A percentile compares a stretch with the other conserved stretches of the same genome.
Conservation (phyloP, 2,888 invertebrate species). For the Euspilapteryx auroguttella region DNA sequence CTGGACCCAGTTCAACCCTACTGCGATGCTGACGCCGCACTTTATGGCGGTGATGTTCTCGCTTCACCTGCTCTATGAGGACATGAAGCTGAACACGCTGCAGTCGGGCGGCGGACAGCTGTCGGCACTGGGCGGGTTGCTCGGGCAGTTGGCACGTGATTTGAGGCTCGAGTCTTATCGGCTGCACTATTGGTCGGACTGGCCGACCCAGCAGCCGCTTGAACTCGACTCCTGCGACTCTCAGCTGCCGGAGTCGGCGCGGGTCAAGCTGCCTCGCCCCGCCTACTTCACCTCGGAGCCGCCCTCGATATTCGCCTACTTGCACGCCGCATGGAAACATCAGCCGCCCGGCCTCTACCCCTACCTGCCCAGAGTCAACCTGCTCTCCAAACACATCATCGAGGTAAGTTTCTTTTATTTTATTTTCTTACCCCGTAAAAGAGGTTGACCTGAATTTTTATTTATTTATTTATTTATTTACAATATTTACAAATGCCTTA, state of each 20-base stretch:
- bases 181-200: slow-evolving; percentile 85
- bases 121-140: slow-evolving; percentile 68
- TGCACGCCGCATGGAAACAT: slow-evolving; percentile 66
- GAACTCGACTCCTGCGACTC: slow-evolving; percentile 31
- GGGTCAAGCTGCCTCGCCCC: slow-evolving; percentile 63
- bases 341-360: slow-evolving; percentile 65
- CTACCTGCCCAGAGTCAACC: slow-evolving; percentile 73
- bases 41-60: slow-evolving; percentile 76
- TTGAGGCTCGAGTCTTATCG: slow-evolving; percentile 71
- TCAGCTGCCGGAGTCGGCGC: slow-evolving; percentile 58
- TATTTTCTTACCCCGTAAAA: too few species aligned
- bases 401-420: too few species aligned
- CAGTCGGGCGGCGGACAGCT: slow-evolving; percentile 67
- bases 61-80: slow-evolving; percentile 89
- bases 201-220: slow-evolving; percentile 64
- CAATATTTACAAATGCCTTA: too few species aligned
- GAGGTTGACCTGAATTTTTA: too few species aligned
- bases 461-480: too few species aligned
- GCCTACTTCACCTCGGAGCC: slow-evolving; percentile 64
- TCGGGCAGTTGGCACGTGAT: slow-evolving; percentile 78
- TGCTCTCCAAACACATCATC: slow-evolving; percentile 70
- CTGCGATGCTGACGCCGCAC: slow-evolving; percentile 71
- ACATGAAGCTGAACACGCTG: slow-evolving; percentile 79
- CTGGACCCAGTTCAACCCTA: slow-evolving; percentile 58
- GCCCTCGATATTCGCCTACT: slow-evolving; percentile 71